A percentile compares a stretch with the other conserved stretches of the same genome.
phyloP scores from a whole-genome alignment of 2,888 invertebrate species.

The Epirrhoe alternata region DNA sequence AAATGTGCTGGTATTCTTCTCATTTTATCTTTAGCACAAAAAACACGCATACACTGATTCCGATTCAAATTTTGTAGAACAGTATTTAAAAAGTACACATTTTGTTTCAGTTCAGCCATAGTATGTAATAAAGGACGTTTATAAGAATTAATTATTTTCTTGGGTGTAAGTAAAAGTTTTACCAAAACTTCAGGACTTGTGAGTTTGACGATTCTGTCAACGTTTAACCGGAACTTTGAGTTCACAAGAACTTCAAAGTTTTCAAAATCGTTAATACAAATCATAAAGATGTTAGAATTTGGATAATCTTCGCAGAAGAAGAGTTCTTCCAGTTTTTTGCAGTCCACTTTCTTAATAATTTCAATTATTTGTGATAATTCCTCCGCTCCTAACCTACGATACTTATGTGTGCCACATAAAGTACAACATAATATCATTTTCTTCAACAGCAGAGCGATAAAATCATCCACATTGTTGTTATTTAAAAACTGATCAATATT shows the following conservation, averaged over 20 bases:
- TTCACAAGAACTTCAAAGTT: too few relatives aligned
- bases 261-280: not conserved
- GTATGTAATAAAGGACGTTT: constrained; percentile 12
- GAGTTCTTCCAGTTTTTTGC: constrained; percentile 15
- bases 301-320: constrained; percentile 16
- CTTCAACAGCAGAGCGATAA: constrained; percentile 13
- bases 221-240: not conserved
- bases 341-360: constrained; percentile 11
- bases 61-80: constrained; percentile 2
- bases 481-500: constrained; percentile 10
- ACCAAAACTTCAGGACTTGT: constrained; percentile 4
- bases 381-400: not conserved
- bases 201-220: constrained; percentile 1
- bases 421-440: constrained; percentile 1
- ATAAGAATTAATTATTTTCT: not conserved
- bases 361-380: constrained; percentile 11
- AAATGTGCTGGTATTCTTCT: constrained; percentile 13
- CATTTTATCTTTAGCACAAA: constrained; percentile 11
- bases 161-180: constrained; percentile 11
- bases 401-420: constrained; percentile 9
- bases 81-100: constrained; percentile 7
- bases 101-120: not conserved
- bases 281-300: constrained; percentile 9
- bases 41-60: constrained; percentile 10
- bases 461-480: constrained; percentile 14